These are phyloP conservation scores for Geothlypis trichas DNA, from an alignment of 2,113 vertebrate species.

Conservation along the genomic window DNA sequence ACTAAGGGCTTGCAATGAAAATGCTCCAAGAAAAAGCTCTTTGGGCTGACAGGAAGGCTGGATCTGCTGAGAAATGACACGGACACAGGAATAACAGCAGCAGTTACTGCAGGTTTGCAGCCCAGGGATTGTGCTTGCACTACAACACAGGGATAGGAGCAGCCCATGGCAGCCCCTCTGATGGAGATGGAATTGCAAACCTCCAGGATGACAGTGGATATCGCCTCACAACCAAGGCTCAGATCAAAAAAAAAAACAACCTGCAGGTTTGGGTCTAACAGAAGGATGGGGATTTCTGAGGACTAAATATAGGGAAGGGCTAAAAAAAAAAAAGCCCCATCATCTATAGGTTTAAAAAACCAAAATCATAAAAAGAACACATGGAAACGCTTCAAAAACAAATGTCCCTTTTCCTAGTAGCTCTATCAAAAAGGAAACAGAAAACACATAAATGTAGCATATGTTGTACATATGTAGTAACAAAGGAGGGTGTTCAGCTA, in stretches of 20 bases:
- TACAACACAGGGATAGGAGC: background rate
- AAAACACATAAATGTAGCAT: background rate
- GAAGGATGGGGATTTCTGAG: background rate
- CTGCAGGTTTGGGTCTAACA: background rate
- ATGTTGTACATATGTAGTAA: background rate
- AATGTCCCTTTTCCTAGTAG: constrained; percentile 49
- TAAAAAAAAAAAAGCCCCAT: background rate
- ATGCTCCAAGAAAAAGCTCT: background rate
- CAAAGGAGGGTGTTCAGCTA: background rate
- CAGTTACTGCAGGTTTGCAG: background rate
- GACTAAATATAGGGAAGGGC: background rate
- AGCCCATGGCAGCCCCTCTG: background rate
- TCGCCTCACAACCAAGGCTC: background rate
- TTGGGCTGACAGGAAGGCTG: background rate
- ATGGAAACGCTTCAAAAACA: background rate
- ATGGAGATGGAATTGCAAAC: background rate
- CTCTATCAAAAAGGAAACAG: background rate
- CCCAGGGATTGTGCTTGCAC: background rate
- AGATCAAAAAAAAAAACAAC: background rate
- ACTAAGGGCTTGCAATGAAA: background rate
- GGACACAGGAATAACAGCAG: background rate
- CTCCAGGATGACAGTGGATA: background rate
- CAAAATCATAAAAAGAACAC: background rate
- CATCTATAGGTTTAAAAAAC: background rate
- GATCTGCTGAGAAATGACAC: background rate